Evolutionary conservation across 2,113 vertebrate genomes (phyloP), one percentile per base, ranked within the genome.

Genomic region (Mesembrinibis cayennensis): DNA sequence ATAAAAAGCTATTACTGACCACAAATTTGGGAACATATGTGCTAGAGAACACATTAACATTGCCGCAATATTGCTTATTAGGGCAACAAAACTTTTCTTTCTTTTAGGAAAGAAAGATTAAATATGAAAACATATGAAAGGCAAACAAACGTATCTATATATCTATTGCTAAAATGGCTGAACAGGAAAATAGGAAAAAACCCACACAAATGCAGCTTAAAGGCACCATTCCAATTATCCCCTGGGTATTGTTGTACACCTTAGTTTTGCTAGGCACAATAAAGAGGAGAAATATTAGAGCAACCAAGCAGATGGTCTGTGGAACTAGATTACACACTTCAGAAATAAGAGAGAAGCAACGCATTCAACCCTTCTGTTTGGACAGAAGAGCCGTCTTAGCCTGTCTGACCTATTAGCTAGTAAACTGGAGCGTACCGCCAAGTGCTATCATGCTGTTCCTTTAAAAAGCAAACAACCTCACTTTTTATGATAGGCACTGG

Each of bases 301-400:
- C 69, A 92, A 52, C 52, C 78, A 97, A 94, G 87, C 87, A 94
- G 93, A 73, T 50, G 84, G 95, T 71, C 87, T 95, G 89, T 88
- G 95, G 95, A 96, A 96, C 85, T 83, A 95, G 97, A 98, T 87
- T 94, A 95, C 53, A 58, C 78, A 97, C 88, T 97, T 97, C 91
- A 98, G 84, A 95, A 97, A 88, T 56, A 92, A 96, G 87, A 90
- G 53, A 92, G 91, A 83, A 90, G 70, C 47, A 92, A 95, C 2
- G 76, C 93, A 93, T 93, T 91, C 87, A 97, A 96, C 72, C 80
- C 91, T 89, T 97, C 93, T 97, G 92, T 97, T 96, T 96, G 96
- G 92, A 91, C 63, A 96, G 94, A 97, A 84, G 83, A 95, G 84
- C 77, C 49, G n/a, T 94, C 89, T 95, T 84, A 93, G 77, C 90